Evolutionary conservation across 2,888 invertebrate genomes (phyloP).

Genomic region (Endotricha flammealis): DNA sequence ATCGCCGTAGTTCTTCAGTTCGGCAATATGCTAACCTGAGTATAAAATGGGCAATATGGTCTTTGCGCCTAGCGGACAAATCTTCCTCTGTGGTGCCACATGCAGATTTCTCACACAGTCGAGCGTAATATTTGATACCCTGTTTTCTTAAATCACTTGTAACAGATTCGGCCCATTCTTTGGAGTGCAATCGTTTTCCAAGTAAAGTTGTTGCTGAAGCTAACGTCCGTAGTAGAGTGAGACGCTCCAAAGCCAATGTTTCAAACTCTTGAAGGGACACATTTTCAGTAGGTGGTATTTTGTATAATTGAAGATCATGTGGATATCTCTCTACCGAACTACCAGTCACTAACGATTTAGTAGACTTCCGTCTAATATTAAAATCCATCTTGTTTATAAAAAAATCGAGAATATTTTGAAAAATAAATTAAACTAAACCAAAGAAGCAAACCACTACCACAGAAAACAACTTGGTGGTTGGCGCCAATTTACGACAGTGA

Average conservation of each 20-base stretch:
- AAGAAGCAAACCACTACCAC: neutral
- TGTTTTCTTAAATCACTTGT: conserved; percentile 81
- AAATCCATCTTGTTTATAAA: conserved; percentile 52
- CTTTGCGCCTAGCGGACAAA: conserved; percentile 83
- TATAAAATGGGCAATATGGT: conserved; percentile 96
- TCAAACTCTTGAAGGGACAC: conserved; percentile 92
- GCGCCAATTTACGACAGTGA: too few species aligned
- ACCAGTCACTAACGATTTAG: conserved; percentile 45
- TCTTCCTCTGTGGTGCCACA: conserved; percentile 78
- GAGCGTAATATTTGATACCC: conserved; percentile 81
- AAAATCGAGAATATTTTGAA: neutral
- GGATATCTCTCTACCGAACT: conserved; percentile 80
- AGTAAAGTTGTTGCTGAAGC: conserved; percentile 84
- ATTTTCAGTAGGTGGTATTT: conserved; percentile 83
- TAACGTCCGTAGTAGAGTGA: conserved; percentile 86
- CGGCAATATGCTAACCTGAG: conserved; percentile 94
- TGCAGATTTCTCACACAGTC: conserved; percentile 77
- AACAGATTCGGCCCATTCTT: conserved; percentile 83
- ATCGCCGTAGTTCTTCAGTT: conserved; percentile 88
- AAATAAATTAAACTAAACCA: neutral
- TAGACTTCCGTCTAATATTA: conserved; percentile 63
- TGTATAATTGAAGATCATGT: conserved; percentile 89
- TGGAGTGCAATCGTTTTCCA: conserved; percentile 79
- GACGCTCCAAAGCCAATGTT: conserved; percentile 89
- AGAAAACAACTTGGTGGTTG: too few species aligned